These are phyloP conservation scores for Peromyscus eremicus DNA, from an alignment of 2,797 vertebrate genomes.

Conservation along the genomic window DNA sequence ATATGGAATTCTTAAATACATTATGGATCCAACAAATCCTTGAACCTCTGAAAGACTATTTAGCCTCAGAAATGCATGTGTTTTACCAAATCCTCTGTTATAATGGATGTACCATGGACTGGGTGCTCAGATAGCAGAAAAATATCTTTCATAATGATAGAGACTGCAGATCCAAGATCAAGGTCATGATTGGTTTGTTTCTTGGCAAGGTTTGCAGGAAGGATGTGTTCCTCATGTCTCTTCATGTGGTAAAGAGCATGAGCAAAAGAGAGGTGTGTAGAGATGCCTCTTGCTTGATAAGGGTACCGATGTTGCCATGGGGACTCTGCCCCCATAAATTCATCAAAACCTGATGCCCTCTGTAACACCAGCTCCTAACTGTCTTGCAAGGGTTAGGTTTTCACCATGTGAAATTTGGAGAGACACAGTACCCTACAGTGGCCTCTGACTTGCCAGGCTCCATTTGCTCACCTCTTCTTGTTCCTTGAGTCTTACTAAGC, in stretches of 20 bases:
- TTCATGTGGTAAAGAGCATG: not conserved
- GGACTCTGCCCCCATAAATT: not conserved
- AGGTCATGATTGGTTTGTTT: not conserved
- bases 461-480: not conserved
- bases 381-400: not conserved
- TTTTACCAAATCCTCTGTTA: not conserved
- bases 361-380: not conserved
- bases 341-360: too few relatives aligned
- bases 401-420: not conserved
- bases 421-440: not conserved
- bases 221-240: not conserved
- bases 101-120: too few relatives aligned
- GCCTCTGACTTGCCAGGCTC: not conserved
- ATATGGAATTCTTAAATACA: not conserved
- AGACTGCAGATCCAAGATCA: not conserved
- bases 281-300: not conserved
- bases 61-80: not conserved
- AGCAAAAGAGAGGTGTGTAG: not conserved
- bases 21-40: too few relatives aligned
- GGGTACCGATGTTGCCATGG: not conserved
- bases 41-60: not conserved
- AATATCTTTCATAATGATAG: not conserved
- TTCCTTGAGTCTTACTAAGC: not conserved
- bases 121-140: not conserved
- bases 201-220: not conserved